These are phyloP conservation scores for Acestrorhynchus altus DNA, from an alignment of 2,797 vertebrate species.

Conservation along the genomic window DNA sequence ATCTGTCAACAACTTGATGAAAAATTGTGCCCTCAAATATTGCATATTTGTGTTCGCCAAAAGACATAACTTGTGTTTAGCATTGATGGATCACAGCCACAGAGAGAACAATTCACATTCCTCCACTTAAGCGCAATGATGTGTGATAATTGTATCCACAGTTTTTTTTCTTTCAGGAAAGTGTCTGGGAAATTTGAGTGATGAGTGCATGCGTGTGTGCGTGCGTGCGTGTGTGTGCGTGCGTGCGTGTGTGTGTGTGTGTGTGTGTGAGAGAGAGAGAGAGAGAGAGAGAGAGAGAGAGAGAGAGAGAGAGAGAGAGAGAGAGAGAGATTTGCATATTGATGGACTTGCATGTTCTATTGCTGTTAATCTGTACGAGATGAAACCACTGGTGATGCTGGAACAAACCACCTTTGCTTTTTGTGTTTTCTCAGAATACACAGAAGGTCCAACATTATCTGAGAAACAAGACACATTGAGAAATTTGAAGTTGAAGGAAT, in stretches of 20 bases:
- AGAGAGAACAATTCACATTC: slow-evolving; percentile 50
- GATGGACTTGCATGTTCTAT: slow-evolving; percentile 6
- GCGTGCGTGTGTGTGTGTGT: no score
- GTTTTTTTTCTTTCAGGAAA: neutral
- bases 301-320: no score
- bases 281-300: no score
- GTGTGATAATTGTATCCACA: slow-evolving; percentile 30
- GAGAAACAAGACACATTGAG: slow-evolving; percentile 6
- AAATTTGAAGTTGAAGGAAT: slow-evolving; percentile 10
- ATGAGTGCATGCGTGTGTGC: neutral
- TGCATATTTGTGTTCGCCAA: slow-evolving; percentile 46
- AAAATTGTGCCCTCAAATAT: slow-evolving; percentile 48
- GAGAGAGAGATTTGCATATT: neutral
- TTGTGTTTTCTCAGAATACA: neutral
- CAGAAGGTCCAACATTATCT: neutral
- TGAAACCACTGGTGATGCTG: neutral
- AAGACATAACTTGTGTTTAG: slow-evolving; percentile 47
- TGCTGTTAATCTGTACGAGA: neutral
- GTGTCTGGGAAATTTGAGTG: slow-evolving; percentile 14
- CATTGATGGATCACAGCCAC: slow-evolving; percentile 47
- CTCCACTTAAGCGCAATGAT: slow-evolving; percentile 40
- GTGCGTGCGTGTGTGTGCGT: no score
- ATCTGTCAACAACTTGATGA: slow-evolving; percentile 43
- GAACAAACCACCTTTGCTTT: neutral
- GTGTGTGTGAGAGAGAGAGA: no score